Evolutionary conservation across 2,888 invertebrate species (phyloP).

Genomic region (Resseliella maxima): DNA sequence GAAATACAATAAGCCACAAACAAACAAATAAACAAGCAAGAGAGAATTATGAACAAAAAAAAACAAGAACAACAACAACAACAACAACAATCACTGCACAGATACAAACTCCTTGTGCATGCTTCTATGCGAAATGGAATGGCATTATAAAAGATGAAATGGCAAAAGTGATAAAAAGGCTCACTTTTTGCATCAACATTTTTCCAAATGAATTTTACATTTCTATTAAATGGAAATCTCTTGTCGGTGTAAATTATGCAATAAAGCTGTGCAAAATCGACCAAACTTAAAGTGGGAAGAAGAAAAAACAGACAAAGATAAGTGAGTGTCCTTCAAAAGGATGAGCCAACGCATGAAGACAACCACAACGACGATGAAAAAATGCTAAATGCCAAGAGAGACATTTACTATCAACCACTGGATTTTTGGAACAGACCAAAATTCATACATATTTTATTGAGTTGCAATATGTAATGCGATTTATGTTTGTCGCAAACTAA

Average conservation of each 20-base stretch:
- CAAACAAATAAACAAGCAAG: not conserved
- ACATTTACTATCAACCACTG: not conserved
- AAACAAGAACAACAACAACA: too few relatives aligned
- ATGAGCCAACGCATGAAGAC: not conserved
- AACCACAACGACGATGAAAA: not conserved
- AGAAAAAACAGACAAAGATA: not conserved
- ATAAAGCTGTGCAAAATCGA: not conserved
- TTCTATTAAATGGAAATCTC: slow-evolving; percentile 48
- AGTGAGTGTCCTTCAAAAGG: slow-evolving; percentile 36
- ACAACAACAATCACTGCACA: too few relatives aligned
- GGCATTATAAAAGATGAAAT: not conserved
- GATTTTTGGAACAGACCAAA: slow-evolving; percentile 15
- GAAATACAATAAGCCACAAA: not conserved
- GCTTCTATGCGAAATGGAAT: not conserved
- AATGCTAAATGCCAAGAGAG: not conserved
- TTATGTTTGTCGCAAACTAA: too few relatives aligned
- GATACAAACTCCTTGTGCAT: not conserved
- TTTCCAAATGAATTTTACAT: slow-evolving; percentile 25
- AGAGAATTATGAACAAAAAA: too few relatives aligned
- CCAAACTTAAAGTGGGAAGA: not conserved
- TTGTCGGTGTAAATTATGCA: slow-evolving; percentile 30
- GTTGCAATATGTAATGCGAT: slow-evolving; percentile 23
- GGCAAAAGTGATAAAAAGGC: slow-evolving; percentile 9
- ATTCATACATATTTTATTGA: slow-evolving; percentile 48
- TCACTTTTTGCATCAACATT: not conserved